phyloP scores from a whole-genome alignment of 1,140 invertebrate genomes.

The Solenopsis fugax region DNA sequence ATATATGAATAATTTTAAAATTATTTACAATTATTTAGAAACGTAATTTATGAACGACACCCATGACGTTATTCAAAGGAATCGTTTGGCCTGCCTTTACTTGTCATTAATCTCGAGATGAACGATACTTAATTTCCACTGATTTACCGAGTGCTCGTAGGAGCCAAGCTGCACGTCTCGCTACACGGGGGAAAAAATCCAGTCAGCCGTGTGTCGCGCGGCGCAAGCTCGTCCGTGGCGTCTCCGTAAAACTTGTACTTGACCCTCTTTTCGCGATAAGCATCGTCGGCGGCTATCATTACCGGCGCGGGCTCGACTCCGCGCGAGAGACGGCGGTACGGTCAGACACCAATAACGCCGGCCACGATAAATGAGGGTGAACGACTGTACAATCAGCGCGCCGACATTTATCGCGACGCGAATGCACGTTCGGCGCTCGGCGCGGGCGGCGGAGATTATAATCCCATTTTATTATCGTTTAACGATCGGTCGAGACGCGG shows the following conservation, averaged over 20 bases:
- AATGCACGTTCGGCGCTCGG: conserved; percentile 30
- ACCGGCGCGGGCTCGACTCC: background rate
- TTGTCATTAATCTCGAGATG: conserved; percentile 32
- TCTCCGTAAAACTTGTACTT: conserved; percentile 68
- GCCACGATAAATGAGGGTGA: conserved; percentile 62
- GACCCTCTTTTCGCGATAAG: conserved; percentile 63
- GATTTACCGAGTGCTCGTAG: conserved; percentile 35
- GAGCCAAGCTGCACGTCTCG: background rate
- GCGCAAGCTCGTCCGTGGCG: conserved; percentile 18
- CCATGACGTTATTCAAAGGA: background rate
- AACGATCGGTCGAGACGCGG: conserved; percentile 48
- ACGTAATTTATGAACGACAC: conserved; percentile 25
- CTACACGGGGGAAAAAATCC: conserved; percentile 1
- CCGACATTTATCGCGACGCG: conserved; percentile 60
- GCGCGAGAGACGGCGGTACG: conserved; percentile 16
- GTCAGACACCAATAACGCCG: conserved; percentile 43
- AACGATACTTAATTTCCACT: conserved; percentile 41
- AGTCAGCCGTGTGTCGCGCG: conserved; percentile 12
- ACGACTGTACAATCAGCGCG: conserved; percentile 61
- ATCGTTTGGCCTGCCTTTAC: background rate
- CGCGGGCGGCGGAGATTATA: conserved; percentile 42
- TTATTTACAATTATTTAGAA: too few relatives aligned
- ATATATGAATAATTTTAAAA: background rate
- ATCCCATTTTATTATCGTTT: conserved; percentile 62
- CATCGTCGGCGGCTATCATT: conserved; percentile 47